Percentiles rank a stretch among this genome's conserved stretches.
These are phyloP conservation scores for Scophthalmus maximus DNA, from an alignment of 2,113 vertebrate species.

Conservation along the genomic window DNA sequence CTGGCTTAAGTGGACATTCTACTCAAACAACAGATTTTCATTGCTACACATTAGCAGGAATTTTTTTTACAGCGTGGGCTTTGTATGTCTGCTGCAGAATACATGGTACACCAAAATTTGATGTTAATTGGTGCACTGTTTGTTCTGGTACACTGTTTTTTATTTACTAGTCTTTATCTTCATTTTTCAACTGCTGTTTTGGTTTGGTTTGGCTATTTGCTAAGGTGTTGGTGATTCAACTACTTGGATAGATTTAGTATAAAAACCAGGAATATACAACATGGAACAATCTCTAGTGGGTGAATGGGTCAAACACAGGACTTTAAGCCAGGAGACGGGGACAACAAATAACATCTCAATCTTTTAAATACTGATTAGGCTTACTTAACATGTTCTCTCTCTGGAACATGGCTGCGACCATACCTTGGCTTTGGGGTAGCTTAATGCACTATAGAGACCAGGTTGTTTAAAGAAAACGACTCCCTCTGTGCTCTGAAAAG, in stretches of 20 bases:
- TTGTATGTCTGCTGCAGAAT: too few relatives aligned
- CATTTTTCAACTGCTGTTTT: too few relatives aligned
- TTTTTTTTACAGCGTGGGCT: too few relatives aligned
- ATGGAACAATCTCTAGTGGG: too few relatives aligned
- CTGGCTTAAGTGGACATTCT: neutral
- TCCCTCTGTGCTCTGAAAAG: neutral
- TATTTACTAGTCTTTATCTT: too few relatives aligned
- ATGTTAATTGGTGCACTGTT: too few relatives aligned
- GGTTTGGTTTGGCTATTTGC: neutral
- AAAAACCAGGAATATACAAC: too few relatives aligned
- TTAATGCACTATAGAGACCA: neutral
- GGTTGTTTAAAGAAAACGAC: neutral
- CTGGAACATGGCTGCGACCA: neutral
- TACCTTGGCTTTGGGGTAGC: neutral
- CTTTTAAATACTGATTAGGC: neutral
- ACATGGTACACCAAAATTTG: too few relatives aligned
- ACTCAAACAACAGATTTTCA: neutral
- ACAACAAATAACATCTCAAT: neutral
- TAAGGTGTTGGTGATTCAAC: neutral
- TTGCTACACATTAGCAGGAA: too few relatives aligned
- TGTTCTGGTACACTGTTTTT: too few relatives aligned
- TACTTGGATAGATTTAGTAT: neutral
- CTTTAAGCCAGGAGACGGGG: neutral
- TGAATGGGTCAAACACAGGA: neutral
- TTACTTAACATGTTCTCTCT: neutral